These are phyloP conservation scores for Ptychadena robeensis DNA, from an alignment of 2,797 vertebrate species.

Conservation along the genomic window DNA sequence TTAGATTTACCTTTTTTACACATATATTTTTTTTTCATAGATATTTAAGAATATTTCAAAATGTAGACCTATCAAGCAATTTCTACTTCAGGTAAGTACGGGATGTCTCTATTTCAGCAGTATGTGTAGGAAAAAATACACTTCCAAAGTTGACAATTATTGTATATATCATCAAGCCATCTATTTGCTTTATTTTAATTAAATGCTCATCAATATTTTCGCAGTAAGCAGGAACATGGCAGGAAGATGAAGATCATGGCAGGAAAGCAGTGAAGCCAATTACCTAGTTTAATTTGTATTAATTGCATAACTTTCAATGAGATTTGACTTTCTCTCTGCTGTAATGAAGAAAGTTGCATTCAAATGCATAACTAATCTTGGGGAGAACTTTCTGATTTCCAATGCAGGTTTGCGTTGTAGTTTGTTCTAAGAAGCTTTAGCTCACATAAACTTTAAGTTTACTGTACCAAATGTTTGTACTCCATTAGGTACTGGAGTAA, in stretches of 20 bases:
- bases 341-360: background rate
- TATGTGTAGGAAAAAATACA: background rate
- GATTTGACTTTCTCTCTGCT: background rate
- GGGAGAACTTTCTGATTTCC: too few relatives aligned
- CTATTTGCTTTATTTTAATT: background rate
- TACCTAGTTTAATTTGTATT: background rate
- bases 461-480: background rate
- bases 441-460: background rate
- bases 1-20: too few relatives aligned
- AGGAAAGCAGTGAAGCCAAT: background rate
- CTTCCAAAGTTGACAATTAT: background rate
- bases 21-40: too few relatives aligned
- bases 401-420: too few relatives aligned
- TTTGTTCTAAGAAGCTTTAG: too few relatives aligned
- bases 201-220: background rate
- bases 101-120: background rate
- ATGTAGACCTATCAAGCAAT: slow-evolving; percentile 97
- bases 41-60: slow-evolving; percentile 96
- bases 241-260: background rate
- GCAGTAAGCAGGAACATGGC: background rate
- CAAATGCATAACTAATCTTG: too few relatives aligned
- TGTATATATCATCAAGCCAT: background rate
- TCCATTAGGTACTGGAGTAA: too few relatives aligned
- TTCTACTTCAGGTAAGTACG: slow-evolving; percentile 93
- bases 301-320: background rate